Conservation (phyloP, 2,888 invertebrate species). For the Sisyra nigra region DNA sequence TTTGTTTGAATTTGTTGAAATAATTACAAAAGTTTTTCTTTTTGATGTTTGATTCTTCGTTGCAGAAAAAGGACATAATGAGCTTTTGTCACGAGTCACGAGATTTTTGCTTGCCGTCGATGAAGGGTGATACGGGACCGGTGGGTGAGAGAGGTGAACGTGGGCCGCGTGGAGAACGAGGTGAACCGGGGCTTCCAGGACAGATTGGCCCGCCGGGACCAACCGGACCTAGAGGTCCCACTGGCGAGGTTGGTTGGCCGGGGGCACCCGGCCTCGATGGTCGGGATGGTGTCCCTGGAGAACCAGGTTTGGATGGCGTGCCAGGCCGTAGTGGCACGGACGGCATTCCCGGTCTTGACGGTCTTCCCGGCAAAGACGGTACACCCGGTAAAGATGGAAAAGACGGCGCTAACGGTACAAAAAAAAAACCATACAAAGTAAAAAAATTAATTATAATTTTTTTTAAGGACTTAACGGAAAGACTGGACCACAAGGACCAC, state of each 20-base stretch:
- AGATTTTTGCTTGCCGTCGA: conserved; percentile 26
- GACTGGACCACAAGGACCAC: conserved; percentile 51
- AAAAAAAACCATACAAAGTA: neutral
- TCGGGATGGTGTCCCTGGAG: conserved; percentile 77
- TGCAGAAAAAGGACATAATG: conserved; percentile 9
- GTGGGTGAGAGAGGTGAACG: conserved; percentile 51
- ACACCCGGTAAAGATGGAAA: conserved; percentile 46
- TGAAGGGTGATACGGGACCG: conserved; percentile 42
- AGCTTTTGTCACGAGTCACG: conserved; percentile 34
- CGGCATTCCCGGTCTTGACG: conserved; percentile 46
- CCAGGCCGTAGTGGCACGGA: conserved; percentile 75
- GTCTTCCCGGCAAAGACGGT: conserved; percentile 30
- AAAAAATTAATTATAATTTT: conserved; percentile 1
- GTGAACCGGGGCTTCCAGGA: conserved; percentile 43
- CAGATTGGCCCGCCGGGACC: conserved; percentile 38
- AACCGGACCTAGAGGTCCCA: conserved; percentile 10
- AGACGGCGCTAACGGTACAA: conserved; percentile 50
- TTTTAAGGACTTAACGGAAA: conserved; percentile 45
- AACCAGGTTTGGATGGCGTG: conserved; percentile 76
- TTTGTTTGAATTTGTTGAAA: too few species aligned
- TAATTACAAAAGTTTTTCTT: too few species aligned
- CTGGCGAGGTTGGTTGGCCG: conserved; percentile 51
- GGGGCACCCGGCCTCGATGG: conserved; percentile 68
- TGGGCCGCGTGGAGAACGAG: conserved; percentile 55
- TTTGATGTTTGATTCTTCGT: neutral